Base-by-base conservation (phyloP, 2,113 vertebrate genomes). In the Vimba vimba region DNA sequence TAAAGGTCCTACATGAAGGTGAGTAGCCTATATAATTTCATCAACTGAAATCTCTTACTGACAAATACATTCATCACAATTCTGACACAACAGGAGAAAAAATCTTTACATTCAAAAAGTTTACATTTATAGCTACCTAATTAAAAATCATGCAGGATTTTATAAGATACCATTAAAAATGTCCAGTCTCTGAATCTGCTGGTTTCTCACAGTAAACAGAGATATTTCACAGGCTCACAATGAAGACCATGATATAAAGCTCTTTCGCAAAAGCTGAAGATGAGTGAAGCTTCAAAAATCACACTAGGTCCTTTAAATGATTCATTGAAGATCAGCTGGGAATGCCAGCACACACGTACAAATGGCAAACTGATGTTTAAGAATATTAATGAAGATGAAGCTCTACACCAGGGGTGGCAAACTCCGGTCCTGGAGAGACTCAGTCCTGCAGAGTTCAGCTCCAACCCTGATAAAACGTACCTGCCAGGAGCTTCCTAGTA, bases 11-110 rank as follows among this genome's bases (percentile, higher is more conserved):
- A 15, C 77, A 19, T 4, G 23, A 3, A 25, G 23, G 4, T 47
- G 23, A 45, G 39, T 25, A 27, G 25, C n/a, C n/a, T 27, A 71
- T 71, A 43, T 21, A 19, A 64, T 36, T 79, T 59, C 76, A 19
- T 77, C 39, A 74, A 36, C 39, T 52, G 71, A 85, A 64, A 80
- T 11, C 59, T 80, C 79, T 45, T 80, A 64, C 59, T 80, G 79
- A 80, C 78, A 47, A 64, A 64, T 19, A 80, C 79, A 64, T 80
- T 80, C 59, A 45, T 80, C 36, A 80, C 78, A 80, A 43, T 62
- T 27, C 57, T 47, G 59, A 80, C 39, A 80, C 59, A 64, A 47
- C 25, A 64, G 71, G 71, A 75, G n/a, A 74, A 74, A 73, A 43
- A n/a, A 1, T 13, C 36, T 12, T 25, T 62, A 79, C 45, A 62